Evolutionary conservation across 1,140 invertebrate species (phyloP).

Genomic region (Hyphantria cunea): DNA sequence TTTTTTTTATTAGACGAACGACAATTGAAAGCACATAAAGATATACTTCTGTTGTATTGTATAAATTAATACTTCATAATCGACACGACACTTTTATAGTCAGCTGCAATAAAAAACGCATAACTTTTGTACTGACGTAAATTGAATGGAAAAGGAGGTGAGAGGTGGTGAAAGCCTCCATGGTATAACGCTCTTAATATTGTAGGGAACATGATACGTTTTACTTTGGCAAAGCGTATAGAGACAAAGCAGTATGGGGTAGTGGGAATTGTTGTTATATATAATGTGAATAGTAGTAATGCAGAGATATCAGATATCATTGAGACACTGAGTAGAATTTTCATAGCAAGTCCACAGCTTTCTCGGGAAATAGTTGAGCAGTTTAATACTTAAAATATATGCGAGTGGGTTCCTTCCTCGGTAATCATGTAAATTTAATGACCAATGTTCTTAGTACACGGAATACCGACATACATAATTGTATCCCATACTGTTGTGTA

Average conservation of each 20-base stretch:
- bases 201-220: conserved; percentile 14
- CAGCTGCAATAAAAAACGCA: conserved; percentile 75
- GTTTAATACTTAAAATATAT: not conserved
- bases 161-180: conserved; percentile 30
- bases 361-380: not conserved
- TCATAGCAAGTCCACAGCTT: not conserved
- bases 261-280: conserved; percentile 43
- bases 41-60: conserved; percentile 2
- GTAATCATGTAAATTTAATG: too few species aligned
- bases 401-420: too few species aligned
- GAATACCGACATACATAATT: too few species aligned
- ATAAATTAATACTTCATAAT: conserved; percentile 56
- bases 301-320: conserved; percentile 22
- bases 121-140: conserved; percentile 67
- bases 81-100: conserved; percentile 67
- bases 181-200: conserved; percentile 26
- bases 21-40: too few species aligned
- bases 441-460: too few species aligned
- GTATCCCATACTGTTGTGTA: too few species aligned
- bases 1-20: too few species aligned
- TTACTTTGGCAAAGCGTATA: conserved; percentile 35
- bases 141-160: conserved; percentile 67
- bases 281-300: conserved; percentile 39
- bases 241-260: conserved; percentile 58
- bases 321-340: not conserved